Percentiles rank a stretch among this genome's conserved stretches.
Conservation (phyloP, 2,113 vertebrate genomes). For the Micromys minutus region DNA sequence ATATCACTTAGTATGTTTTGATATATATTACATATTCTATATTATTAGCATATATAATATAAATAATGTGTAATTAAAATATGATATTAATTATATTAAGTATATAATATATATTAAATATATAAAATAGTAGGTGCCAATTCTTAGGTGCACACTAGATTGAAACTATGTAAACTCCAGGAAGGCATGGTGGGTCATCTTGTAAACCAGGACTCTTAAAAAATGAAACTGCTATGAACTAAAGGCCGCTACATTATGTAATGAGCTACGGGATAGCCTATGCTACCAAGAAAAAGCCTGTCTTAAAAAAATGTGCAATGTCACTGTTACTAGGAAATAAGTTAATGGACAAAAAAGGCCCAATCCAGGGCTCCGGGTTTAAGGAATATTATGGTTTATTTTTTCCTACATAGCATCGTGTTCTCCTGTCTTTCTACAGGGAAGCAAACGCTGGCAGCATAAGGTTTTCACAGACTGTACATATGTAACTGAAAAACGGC, state of each 20-base stretch:
- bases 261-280: not conserved
- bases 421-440: not conserved
- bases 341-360: not conserved
- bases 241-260: not conserved
- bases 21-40: not conserved
- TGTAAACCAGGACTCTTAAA: not conserved
- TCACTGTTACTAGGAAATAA: slow-evolving; percentile 15
- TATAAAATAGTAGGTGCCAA: not conserved
- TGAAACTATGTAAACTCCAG: not conserved
- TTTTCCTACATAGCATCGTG: not conserved
- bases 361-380: not conserved
- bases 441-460: not conserved
- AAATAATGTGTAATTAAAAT: not conserved
- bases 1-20: not conserved
- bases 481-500: slow-evolving; percentile 14
- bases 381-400: not conserved
- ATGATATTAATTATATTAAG: too few species aligned
- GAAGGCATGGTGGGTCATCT: not conserved
- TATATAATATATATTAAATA: not conserved
- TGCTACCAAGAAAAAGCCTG: not conserved
- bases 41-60: not conserved
- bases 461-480: not conserved
- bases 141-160: not conserved
- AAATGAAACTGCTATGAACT: too few species aligned
- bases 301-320: not conserved